Conservation (phyloP, 2,113 vertebrate genomes). For the Oncorhynchus gorbuscha region DNA sequence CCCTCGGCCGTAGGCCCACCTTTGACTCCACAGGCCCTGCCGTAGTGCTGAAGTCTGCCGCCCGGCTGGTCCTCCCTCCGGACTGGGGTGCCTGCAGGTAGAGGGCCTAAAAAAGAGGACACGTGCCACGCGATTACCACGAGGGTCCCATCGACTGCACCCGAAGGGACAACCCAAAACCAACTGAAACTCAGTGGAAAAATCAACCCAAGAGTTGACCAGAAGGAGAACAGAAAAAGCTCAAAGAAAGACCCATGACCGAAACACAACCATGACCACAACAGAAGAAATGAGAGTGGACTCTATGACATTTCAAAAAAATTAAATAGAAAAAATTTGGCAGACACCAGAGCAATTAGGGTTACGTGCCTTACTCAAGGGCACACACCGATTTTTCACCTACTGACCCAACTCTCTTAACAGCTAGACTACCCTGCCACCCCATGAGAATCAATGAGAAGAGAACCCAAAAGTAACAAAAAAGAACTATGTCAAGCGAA, state of each 20-base stretch:
- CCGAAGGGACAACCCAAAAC: constrained; percentile 22
- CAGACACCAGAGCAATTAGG: too few species aligned
- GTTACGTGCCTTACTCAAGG: too few species aligned
- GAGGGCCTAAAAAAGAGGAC: constrained; percentile 76
- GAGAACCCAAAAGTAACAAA: background rate
- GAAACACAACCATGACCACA: background rate
- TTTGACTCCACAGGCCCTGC: constrained; percentile 86
- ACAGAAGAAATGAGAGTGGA: background rate
- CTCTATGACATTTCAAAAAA: background rate
- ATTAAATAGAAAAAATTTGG: too few species aligned
- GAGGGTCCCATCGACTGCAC: background rate
- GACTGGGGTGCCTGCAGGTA: constrained; percentile 78
- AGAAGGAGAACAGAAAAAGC: constrained; percentile 27
- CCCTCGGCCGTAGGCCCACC: constrained; percentile 81
- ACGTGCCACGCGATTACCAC: constrained; percentile 62
- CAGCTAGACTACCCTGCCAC: too few species aligned
- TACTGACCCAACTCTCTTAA: too few species aligned
- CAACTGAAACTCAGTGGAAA: constrained; percentile 14
- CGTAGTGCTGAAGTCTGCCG: constrained; percentile 80
- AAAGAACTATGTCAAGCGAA: background rate
- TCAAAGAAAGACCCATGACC: constrained; percentile 17
- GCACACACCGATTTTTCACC: too few species aligned
- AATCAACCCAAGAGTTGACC: constrained; percentile 10
- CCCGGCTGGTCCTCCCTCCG: constrained; percentile 91
- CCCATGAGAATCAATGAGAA: background rate